Percentiles rank a stretch among this genome's conserved stretches.
phyloP scores from a whole-genome alignment of 2,888 invertebrate genomes.

The Sialis fuliginosa region DNA sequence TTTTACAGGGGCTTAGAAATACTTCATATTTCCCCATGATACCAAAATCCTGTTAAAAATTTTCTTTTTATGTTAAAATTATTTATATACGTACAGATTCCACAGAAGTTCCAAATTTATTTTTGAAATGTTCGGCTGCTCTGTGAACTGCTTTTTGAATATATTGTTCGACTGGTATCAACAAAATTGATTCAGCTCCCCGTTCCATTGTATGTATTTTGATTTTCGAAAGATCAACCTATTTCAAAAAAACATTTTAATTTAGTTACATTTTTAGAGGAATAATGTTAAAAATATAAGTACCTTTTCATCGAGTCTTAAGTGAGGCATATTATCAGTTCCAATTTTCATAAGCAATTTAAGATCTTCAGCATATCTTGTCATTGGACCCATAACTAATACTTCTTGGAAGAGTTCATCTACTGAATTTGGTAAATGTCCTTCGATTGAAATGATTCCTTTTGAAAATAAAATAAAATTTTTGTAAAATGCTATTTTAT shows the following conservation, averaged over 20 bases:
- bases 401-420: slow-evolving; percentile 31
- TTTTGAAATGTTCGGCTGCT: slow-evolving; percentile 31
- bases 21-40: no score
- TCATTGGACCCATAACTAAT: slow-evolving; percentile 53
- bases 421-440: slow-evolving; percentile 38
- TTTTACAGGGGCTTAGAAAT: no score
- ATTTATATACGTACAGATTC: slow-evolving; percentile 20
- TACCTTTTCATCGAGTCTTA: slow-evolving; percentile 34
- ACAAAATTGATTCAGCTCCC: slow-evolving; percentile 31
- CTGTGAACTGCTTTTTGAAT: slow-evolving; percentile 30
- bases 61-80: neutral
- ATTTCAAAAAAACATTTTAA: neutral
- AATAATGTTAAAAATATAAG: neutral
- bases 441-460: slow-evolving; percentile 36
- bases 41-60: no score
- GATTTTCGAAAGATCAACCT: slow-evolving; percentile 15
- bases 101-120: slow-evolving; percentile 26
- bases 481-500: no score
- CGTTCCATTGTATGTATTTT: slow-evolving; percentile 39
- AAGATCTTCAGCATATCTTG: slow-evolving; percentile 63
- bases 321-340: slow-evolving; percentile 22
- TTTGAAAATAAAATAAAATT: neutral
- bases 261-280: neutral
- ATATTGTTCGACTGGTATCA: slow-evolving; percentile 31
- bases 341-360: slow-evolving; percentile 43